Percentiles rank a stretch among this genome's conserved stretches.
Evolutionary conservation across 2,888 invertebrate genomes (phyloP).

Genomic region (Flexamia atlantica): DNA sequence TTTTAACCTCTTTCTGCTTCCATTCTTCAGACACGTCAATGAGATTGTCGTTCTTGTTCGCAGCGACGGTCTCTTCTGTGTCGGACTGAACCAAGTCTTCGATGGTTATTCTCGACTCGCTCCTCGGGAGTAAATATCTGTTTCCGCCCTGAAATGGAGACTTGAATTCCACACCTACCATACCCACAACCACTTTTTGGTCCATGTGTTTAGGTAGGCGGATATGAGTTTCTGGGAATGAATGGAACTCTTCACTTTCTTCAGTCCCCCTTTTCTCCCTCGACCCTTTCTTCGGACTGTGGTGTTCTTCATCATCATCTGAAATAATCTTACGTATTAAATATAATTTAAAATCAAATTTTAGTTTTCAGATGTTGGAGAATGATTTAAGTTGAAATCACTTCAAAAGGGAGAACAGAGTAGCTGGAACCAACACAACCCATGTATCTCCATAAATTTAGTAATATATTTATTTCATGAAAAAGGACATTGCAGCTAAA

Average conservation of each 20-base stretch:
- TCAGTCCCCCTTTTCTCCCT: not conserved
- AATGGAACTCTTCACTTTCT: not conserved
- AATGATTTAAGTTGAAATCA: too few relatives aligned
- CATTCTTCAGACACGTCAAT: not conserved
- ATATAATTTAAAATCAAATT: too few relatives aligned
- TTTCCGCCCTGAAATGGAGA: not conserved
- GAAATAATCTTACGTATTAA: too few relatives aligned
- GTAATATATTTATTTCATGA: too few relatives aligned
- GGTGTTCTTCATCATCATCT: too few relatives aligned
- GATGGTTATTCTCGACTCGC: not conserved
- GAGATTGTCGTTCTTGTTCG: not conserved
- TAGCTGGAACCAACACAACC: too few relatives aligned
- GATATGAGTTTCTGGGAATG: not conserved
- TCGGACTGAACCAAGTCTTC: not conserved
- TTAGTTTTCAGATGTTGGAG: too few relatives aligned
- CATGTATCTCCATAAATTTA: too few relatives aligned
- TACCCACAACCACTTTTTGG: not conserved
- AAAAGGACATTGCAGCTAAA: too few relatives aligned
- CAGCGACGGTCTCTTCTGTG: not conserved
- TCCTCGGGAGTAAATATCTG: not conserved
- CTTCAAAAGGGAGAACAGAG: too few relatives aligned
- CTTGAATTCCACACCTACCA: conserved; percentile 5
- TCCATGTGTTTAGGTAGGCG: not conserved
- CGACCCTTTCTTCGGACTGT: not conserved
- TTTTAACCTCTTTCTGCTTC: not conserved